phyloP scores from a whole-genome alignment of 1,140 invertebrate genomes.

The Rhizoglyphus robini region DNA sequence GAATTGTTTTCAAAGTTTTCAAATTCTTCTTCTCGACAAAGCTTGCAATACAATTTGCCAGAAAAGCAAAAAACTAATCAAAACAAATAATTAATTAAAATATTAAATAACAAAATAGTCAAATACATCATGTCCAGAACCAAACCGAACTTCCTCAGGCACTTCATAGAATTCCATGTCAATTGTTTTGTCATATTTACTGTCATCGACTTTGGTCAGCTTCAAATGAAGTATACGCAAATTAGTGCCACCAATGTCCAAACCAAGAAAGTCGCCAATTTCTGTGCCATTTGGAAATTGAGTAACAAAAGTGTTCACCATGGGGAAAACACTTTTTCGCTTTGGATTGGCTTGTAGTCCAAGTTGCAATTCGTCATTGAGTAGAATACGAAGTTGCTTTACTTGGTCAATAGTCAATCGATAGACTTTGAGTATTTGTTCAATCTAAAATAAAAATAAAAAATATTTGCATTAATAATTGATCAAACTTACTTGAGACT shows the following conservation, averaged over 20 bases:
- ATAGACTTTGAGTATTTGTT: background rate
- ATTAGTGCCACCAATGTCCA: conserved; percentile 67
- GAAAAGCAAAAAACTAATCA: conserved; percentile 51
- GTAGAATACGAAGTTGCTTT: conserved; percentile 30
- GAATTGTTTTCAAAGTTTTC: background rate
- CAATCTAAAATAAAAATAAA: background rate
- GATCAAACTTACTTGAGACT: background rate
- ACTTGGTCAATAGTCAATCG: background rate
- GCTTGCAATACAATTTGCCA: conserved; percentile 54
- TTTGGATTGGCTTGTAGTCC: conserved; percentile 39
- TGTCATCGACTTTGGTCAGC: conserved; percentile 39
- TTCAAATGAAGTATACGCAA: conserved; percentile 54
- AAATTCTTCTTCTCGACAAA: conserved; percentile 43
- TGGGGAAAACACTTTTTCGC: conserved; percentile 43
- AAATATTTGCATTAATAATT: too few species aligned
- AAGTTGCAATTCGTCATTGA: conserved; percentile 44
- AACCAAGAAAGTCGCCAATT: conserved; percentile 52
- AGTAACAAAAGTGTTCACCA: conserved; percentile 52
- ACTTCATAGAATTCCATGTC: conserved; percentile 46
- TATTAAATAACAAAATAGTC: background rate
- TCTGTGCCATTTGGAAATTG: conserved; percentile 49
- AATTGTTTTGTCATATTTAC: conserved; percentile 46
- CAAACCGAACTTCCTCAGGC: conserved; percentile 42
- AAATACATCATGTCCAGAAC: conserved; percentile 38
- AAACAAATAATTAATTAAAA: background rate